Percentiles rank a stretch among this genome's conserved stretches.
Conservation (phyloP, 2,888 invertebrate genomes). For the Autographa gamma region DNA sequence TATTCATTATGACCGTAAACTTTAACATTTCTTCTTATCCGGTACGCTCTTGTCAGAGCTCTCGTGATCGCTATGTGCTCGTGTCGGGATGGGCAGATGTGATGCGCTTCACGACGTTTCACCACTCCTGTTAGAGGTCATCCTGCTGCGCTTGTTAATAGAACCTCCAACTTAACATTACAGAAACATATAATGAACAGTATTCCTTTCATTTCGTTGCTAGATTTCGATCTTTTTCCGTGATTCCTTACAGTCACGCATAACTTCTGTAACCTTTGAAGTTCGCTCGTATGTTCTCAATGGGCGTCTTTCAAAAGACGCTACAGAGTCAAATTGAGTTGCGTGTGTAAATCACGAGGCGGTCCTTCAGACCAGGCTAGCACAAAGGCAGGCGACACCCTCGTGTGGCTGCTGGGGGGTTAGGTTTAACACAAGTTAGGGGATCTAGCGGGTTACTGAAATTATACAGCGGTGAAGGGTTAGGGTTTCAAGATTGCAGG, state of each 20-base stretch:
- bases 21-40: too few species aligned
- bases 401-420: slow-evolving; percentile 54
- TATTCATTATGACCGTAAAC: too few species aligned
- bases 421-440: slow-evolving; percentile 19
- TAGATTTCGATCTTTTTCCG: neutral
- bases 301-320: slow-evolving; percentile 46
- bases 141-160: too few species aligned
- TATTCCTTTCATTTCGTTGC: too few species aligned
- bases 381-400: slow-evolving; percentile 60
- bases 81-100: too few species aligned
- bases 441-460: slow-evolving; percentile 33
- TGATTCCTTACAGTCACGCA: slow-evolving; percentile 10
- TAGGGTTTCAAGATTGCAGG: slow-evolving; percentile 6
- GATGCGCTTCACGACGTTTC: too few species aligned
- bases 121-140: too few species aligned
- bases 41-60: too few species aligned
- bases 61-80: too few species aligned
- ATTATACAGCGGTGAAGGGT: slow-evolving; percentile 8
- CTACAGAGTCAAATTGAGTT: slow-evolving; percentile 53
- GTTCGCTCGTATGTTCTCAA: slow-evolving; percentile 21
- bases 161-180: too few species aligned
- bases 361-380: slow-evolving; percentile 39
- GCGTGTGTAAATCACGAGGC: slow-evolving; percentile 52
- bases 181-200: too few species aligned
- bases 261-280: slow-evolving; percentile 23